Conservation (phyloP, 2,888 invertebrate genomes). For the Drosophila eohydei region DNA sequence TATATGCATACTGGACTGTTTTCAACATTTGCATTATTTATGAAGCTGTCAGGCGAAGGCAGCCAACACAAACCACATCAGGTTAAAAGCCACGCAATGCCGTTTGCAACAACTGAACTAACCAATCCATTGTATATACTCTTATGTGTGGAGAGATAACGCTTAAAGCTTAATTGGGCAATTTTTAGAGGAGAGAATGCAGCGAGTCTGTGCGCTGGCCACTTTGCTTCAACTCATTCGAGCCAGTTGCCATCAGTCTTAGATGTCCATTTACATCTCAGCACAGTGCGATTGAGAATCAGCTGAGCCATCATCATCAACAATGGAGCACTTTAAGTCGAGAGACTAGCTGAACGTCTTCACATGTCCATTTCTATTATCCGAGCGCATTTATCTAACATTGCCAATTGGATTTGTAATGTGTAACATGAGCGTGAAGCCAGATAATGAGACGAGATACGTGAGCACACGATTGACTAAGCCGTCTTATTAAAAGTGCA, state of each 20-base stretch:
- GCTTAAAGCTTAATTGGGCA: no score
- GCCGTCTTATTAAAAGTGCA: not conserved
- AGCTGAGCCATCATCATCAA: slow-evolving; percentile 27
- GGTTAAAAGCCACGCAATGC: slow-evolving; percentile 5
- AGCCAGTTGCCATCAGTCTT: not conserved
- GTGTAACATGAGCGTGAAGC: slow-evolving; percentile 30
- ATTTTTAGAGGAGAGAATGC: not conserved
- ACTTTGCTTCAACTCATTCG: not conserved
- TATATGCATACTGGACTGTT: not conserved
- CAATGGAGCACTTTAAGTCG: not conserved
- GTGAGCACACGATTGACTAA: slow-evolving; percentile 49
- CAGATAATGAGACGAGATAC: slow-evolving; percentile 53
- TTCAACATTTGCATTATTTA: slow-evolving; percentile 63
- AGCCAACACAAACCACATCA: slow-evolving; percentile 24
- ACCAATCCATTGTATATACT: not conserved
- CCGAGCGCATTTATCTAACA: slow-evolving; percentile 67
- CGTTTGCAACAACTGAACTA: not conserved
- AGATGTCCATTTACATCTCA: slow-evolving; percentile 30
- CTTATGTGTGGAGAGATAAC: not conserved
- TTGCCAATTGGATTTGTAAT: slow-evolving; percentile 66
- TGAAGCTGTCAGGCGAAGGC: slow-evolving; percentile 25
- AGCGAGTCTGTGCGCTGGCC: not conserved
- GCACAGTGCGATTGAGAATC: slow-evolving; percentile 66
- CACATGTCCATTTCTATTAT: slow-evolving; percentile 55
- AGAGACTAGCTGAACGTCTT: slow-evolving; percentile 44